Percentiles rank a stretch among this genome's conserved stretches.
These are phyloP conservation scores for Amblyopsis rosae DNA, from an alignment of 2,113 vertebrate genomes.

Conservation along the genomic window DNA sequence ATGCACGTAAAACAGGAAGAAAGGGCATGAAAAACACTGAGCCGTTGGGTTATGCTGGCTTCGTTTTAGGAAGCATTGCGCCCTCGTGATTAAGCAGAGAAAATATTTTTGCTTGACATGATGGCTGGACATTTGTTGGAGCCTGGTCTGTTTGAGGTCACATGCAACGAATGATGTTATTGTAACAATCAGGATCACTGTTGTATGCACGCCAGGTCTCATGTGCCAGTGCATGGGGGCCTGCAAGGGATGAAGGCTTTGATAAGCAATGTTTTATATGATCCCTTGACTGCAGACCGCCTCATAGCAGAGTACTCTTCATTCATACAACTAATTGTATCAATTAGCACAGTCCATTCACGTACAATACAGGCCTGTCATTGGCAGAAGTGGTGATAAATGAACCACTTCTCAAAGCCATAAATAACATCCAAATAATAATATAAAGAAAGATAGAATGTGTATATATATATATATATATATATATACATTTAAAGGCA, in stretches of 20 bases:
- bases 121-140: slow-evolving; percentile 58
- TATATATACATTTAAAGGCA: not conserved
- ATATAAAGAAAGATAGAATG: not conserved
- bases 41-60: slow-evolving; percentile 54
- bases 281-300: slow-evolving; percentile 10
- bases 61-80: slow-evolving; percentile 70
- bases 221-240: slow-evolving; percentile 37
- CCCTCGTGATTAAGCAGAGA: slow-evolving; percentile 69
- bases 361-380: slow-evolving; percentile 3
- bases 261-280: slow-evolving; percentile 11
- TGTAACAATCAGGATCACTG: slow-evolving; percentile 65
- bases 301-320: not conserved
- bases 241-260: slow-evolving; percentile 12
- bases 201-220: slow-evolving; percentile 57
- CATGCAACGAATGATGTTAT: slow-evolving; percentile 52
- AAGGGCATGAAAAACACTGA: slow-evolving; percentile 64
- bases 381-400: not conserved
- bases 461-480: too few relatives aligned
- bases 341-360: slow-evolving; percentile 13
- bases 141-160: slow-evolving; percentile 36
- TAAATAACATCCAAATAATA: not conserved
- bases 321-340: not conserved
- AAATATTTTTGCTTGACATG: slow-evolving; percentile 72
- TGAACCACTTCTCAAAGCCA: too few relatives aligned
- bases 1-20: slow-evolving; percentile 62